A percentile compares a stretch with the other conserved stretches of the same genome.
Conservation (phyloP, 2,113 vertebrate genomes). For the Caloenas nicobarica region DNA sequence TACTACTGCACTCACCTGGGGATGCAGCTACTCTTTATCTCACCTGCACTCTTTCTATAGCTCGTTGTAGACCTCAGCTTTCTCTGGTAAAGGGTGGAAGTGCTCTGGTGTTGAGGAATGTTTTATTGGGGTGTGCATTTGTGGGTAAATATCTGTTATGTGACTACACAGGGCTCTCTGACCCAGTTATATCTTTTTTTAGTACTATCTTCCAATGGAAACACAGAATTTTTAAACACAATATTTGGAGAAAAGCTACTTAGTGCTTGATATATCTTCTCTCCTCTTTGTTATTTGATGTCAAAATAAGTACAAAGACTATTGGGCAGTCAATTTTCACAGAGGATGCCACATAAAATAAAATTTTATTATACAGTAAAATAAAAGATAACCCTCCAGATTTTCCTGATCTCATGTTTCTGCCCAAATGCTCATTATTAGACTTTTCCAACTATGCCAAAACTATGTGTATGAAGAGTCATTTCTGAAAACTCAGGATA, state of each 20-base stretch:
- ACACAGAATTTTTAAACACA: not conserved
- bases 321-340: not conserved
- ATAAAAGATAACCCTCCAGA: constrained; percentile 1
- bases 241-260: not conserved
- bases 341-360: not conserved
- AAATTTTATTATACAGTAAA: not conserved
- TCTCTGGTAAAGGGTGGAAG: not conserved
- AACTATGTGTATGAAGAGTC: constrained; percentile 30
- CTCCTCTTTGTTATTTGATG: not conserved
- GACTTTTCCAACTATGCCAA: constrained; percentile 33
- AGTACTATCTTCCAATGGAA: not conserved
- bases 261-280: not conserved
- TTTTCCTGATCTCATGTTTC: constrained; percentile 55
- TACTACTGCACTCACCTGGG: not conserved
- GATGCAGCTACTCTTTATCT: not conserved
- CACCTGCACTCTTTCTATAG: not conserved
- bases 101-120: not conserved
- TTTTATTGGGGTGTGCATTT: not conserved
- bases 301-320: not conserved
- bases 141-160: not conserved
- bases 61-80: not conserved
- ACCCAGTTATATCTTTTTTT: not conserved
- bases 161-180: not conserved
- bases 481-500: constrained; percentile 52
- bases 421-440: constrained; percentile 29